These are phyloP conservation scores for Amblyopsis hoosieri DNA, from an alignment of 2,797 vertebrate species.

Conservation along the genomic window DNA sequence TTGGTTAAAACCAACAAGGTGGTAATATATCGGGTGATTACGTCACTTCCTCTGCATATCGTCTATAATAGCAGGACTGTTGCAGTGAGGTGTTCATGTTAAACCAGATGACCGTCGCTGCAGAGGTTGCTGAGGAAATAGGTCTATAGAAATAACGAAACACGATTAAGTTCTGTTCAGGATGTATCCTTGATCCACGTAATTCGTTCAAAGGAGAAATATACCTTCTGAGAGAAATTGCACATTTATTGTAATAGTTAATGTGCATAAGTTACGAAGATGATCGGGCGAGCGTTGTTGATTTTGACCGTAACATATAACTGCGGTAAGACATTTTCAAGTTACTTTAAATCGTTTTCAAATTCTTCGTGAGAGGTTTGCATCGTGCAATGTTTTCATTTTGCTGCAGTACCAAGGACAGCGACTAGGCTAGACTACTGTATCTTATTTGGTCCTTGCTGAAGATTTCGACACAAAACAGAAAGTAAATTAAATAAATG, in stretches of 20 bases:
- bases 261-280: slow-evolving; percentile 47
- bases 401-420: slow-evolving; percentile 77
- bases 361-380: background rate
- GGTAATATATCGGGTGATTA: slow-evolving; percentile 45
- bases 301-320: slow-evolving; percentile 57
- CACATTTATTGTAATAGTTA: slow-evolving; percentile 54
- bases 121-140: slow-evolving; percentile 37
- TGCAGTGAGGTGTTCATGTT: slow-evolving; percentile 34
- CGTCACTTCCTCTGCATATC: slow-evolving; percentile 69
- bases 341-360: background rate
- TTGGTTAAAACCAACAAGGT: too few relatives aligned
- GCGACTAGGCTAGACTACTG: slow-evolving; percentile 31
- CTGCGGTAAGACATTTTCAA: slow-evolving; percentile 69
- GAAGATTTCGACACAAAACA: background rate
- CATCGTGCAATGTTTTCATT: slow-evolving; percentile 13
- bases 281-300: slow-evolving; percentile 70
- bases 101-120: slow-evolving; percentile 43
- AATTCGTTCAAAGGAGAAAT: background rate
- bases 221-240: slow-evolving; percentile 40
- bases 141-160: slow-evolving; percentile 65
- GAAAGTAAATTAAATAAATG: slow-evolving; percentile 4
- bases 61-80: slow-evolving; percentile 49
- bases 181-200: slow-evolving; percentile 56
- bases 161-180: slow-evolving; percentile 47
- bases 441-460: slow-evolving; percentile 5